Percentiles rank a stretch among this genome's conserved stretches.
These are phyloP conservation scores for Tipula confusa DNA, from an alignment of 2,888 invertebrate species.

Conservation along the genomic window DNA sequence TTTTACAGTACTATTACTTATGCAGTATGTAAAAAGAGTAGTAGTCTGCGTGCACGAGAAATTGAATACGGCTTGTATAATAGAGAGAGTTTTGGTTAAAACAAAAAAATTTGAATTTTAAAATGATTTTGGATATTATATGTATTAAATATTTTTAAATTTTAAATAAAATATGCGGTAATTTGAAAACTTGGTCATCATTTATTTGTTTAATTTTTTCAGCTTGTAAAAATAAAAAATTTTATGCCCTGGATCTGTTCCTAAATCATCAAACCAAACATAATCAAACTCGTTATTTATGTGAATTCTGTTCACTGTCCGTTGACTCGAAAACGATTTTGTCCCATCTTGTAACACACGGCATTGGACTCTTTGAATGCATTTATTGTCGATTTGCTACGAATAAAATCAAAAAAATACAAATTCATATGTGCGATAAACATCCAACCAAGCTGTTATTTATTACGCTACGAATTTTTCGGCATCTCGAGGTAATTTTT, in stretches of 20 bases:
- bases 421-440: constrained; percentile 50
- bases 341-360: constrained; percentile 50
- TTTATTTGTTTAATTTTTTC: constrained; percentile 30
- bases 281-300: constrained; percentile 28
- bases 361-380: constrained; percentile 51
- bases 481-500: not conserved
- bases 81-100: too few species aligned
- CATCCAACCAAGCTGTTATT: constrained; percentile 45
- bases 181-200: too few species aligned
- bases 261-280: constrained; percentile 32
- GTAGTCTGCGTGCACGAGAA: too few species aligned
- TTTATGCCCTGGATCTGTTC: constrained; percentile 33
- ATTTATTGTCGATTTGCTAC: constrained; percentile 51
- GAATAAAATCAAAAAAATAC: constrained; percentile 46
- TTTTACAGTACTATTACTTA: too few species aligned
- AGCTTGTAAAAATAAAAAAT: constrained; percentile 33
- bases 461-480: not conserved
- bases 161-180: too few species aligned
- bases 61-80: too few species aligned
- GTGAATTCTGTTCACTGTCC: constrained; percentile 33
- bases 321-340: constrained; percentile 31
- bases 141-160: too few species aligned
- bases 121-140: too few species aligned
- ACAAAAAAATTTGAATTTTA: too few species aligned
- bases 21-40: too few species aligned